phyloP scores from a whole-genome alignment of 2,888 invertebrate species.

The Leuctra nigra region DNA sequence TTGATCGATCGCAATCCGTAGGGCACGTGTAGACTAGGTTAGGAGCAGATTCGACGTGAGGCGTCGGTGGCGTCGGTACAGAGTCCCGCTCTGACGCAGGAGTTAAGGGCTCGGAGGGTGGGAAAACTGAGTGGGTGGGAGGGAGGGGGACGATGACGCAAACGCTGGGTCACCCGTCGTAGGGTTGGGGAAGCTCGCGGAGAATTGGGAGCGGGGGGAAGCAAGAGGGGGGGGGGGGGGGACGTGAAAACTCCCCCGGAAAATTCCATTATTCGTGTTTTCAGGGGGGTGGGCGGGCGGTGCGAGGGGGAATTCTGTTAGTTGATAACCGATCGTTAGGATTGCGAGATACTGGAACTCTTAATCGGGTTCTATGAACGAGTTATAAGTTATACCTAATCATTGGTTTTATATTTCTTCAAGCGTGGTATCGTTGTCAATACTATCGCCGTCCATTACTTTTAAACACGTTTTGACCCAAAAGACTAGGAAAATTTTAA shows the following conservation, averaged over 20 bases:
- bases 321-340: conserved; percentile 5
- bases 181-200: conserved; percentile 13
- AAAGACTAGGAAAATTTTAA: too few relatives aligned
- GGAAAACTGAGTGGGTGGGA: not conserved
- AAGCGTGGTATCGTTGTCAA: too few relatives aligned
- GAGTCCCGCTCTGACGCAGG: not conserved
- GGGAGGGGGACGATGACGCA: conserved; percentile 9
- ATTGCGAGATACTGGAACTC: not conserved
- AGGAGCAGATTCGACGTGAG: too few relatives aligned
- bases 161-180: conserved; percentile 16
- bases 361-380: not conserved
- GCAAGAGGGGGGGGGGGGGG: not conserved
- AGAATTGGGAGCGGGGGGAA: not conserved
- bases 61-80: too few relatives aligned
- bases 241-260: conserved; percentile 14
- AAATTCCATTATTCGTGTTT: conserved; percentile 31
- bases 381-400: not conserved
- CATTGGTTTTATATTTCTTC: too few relatives aligned
- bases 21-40: too few relatives aligned
- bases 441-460: too few relatives aligned
- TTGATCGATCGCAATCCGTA: too few relatives aligned
- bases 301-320: conserved; percentile 17
- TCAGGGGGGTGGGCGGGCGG: conserved; percentile 29
- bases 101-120: not conserved
- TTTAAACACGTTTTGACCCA: too few relatives aligned